phyloP scores from a whole-genome alignment of 2,113 vertebrate genomes.

The Ceyx cyanopectus region DNA sequence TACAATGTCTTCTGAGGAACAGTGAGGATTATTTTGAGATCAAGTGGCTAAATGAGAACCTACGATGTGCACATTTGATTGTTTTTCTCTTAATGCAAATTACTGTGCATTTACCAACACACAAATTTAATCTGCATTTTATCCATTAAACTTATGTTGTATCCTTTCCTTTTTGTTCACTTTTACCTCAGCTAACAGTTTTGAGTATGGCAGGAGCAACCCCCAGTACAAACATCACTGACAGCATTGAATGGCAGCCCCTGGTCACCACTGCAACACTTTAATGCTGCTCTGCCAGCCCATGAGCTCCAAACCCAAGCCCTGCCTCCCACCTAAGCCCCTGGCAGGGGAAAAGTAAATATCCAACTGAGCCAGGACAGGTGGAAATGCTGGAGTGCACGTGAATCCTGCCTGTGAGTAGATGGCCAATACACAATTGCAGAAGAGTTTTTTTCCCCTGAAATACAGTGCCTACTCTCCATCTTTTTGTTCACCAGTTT shows the following conservation, averaged over 20 bases:
- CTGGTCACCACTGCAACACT: background rate
- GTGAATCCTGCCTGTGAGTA: rapidly evolving
- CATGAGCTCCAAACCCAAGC: background rate
- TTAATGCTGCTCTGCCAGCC: background rate
- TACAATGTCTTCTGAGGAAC: background rate
- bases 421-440: rapidly evolving
- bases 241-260: rapidly evolving
- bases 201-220: background rate
- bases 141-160: background rate
- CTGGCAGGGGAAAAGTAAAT: background rate
- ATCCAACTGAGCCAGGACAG: rapidly evolving
- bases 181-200: background rate
- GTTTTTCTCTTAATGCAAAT: background rate
- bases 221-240: rapidly evolving
- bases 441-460: rapidly evolving
- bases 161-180: background rate
- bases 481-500: background rate
- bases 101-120: background rate
- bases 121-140: background rate
- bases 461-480: background rate
- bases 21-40: background rate
- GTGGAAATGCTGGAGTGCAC: background rate
- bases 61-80: background rate
- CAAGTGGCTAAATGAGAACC: background rate
- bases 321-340: background rate